phyloP scores from a whole-genome alignment of 2,113 vertebrate species.

The Indicator maculatus region DNA sequence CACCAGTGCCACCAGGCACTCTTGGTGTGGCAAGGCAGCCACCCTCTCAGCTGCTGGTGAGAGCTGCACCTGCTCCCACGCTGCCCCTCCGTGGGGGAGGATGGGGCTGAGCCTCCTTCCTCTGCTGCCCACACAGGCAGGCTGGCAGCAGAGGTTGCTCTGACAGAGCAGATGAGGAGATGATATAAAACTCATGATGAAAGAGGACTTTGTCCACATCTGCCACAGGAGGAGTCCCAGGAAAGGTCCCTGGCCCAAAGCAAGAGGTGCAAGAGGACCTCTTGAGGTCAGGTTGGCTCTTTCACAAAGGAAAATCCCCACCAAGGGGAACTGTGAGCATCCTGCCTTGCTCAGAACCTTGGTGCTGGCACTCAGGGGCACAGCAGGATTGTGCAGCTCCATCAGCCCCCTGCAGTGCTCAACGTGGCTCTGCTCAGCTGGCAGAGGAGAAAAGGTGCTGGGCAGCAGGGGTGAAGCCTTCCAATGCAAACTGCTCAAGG shows the following conservation, averaged over 20 bases:
- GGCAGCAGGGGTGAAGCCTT: not conserved
- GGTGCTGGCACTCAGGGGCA: not conserved
- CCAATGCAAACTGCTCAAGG: not conserved
- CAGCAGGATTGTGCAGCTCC: not conserved
- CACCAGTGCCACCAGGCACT: not conserved
- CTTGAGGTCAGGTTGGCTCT: not conserved
- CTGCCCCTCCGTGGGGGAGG: fast-evolving
- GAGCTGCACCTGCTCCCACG: not conserved
- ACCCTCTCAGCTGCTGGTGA: fast-evolving
- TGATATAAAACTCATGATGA: not conserved
- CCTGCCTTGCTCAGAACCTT: not conserved
- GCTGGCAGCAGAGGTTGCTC: not conserved
- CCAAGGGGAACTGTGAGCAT: not conserved
- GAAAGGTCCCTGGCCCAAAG: not conserved
- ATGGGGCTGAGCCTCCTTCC: too few relatives aligned
- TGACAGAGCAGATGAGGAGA: not conserved
- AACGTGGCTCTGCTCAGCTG: not conserved
- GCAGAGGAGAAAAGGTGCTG: not conserved
- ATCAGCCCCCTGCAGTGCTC: fast-evolving
- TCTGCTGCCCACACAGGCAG: not conserved
- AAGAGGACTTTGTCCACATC: not conserved
- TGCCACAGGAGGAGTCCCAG: fast-evolving
- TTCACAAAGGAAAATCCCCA: not conserved
- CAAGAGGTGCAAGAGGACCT: not conserved
- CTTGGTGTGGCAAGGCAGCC: not conserved